Base-by-base conservation (phyloP, 2,888 invertebrate genomes). In the Drosophila greeni region DNA sequence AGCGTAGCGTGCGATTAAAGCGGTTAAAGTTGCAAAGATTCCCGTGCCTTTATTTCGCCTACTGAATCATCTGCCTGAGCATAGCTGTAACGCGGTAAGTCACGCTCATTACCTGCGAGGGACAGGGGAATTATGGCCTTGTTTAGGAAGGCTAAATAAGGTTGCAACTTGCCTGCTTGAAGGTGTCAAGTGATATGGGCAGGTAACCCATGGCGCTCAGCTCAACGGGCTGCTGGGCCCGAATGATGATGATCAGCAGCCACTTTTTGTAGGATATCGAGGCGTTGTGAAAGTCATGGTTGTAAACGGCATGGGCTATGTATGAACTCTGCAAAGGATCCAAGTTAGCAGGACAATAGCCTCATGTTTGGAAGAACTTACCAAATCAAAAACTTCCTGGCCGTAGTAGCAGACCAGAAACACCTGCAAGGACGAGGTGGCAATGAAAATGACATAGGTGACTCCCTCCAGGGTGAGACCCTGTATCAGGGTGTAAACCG, bases 191-290 rank as follows among this genome's bases (percentile, higher is more conserved):
- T 9, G 78, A 76, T 5, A 86, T 73, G 1, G 78, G 45, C n/a
- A 78, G 58, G 52, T 76, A 82, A 9, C 85, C 86, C 59, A 76
- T 74, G 20, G 87, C 86, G 33, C 62, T 81, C 2, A 85, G 45
- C 24, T 71, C 66, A 0, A 75, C 71, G 1, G 74, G 74, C 51
- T 72, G 75, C 51, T 86, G 86, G 0, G 82, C 67, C 3, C 84
- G 76, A 6, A 73, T 66, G n/a, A 84, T 76, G 5, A 86, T 70
- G 26, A 79, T 72, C 0, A 82, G 52, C 6, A 87, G 43, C 1
- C 72, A 71, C 51, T 77, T 85, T 37, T 81, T 85, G 57, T 86
- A 87, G 1, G 70, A 64, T 24, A 52, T 24, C 1, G 76, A 73
- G 1, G 80, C 86, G 47, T 79, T 71, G 11, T 79, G 73, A 84